A percentile compares a stretch with the other conserved stretches of the same genome.
These are phyloP conservation scores for Chalcis sispes DNA, from an alignment of 2,888 invertebrate species.

Conservation along the genomic window DNA sequence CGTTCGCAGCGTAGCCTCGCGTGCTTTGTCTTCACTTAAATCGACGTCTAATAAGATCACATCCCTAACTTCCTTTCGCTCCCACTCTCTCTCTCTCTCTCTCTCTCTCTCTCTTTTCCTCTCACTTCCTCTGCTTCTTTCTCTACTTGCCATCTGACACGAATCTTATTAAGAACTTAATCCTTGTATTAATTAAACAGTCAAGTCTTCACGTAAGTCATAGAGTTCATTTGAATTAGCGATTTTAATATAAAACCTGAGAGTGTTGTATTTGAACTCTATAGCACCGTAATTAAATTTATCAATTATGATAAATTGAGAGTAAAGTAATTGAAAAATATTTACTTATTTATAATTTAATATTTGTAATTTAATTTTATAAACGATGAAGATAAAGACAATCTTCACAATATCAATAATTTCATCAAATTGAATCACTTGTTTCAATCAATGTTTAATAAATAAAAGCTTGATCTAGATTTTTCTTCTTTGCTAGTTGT, in stretches of 20 bases:
- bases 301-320: no score
- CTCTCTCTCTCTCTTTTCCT: not conserved
- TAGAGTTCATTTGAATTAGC: no score
- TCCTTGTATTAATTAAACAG: not conserved
- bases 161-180: not conserved
- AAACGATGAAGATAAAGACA: no score
- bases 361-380: no score
- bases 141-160: no score
- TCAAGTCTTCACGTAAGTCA: no score
- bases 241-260: no score
- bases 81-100: not conserved
- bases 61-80: not conserved
- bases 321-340: no score
- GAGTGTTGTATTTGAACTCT: no score
- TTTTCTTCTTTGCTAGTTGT: not conserved
- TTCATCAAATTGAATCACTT: conserved; percentile 13
- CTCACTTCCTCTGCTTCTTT: not conserved
- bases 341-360: no score
- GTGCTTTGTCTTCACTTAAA: conserved; percentile 14
- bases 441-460: not conserved
- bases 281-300: no score
- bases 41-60: conserved; percentile 3
- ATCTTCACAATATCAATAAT: not conserved
- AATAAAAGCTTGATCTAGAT: conserved; percentile 30
- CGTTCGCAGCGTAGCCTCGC: not conserved